These are phyloP conservation scores for Lasioglossum figueresi DNA, from an alignment of 2,888 invertebrate species.

Conservation along the genomic window DNA sequence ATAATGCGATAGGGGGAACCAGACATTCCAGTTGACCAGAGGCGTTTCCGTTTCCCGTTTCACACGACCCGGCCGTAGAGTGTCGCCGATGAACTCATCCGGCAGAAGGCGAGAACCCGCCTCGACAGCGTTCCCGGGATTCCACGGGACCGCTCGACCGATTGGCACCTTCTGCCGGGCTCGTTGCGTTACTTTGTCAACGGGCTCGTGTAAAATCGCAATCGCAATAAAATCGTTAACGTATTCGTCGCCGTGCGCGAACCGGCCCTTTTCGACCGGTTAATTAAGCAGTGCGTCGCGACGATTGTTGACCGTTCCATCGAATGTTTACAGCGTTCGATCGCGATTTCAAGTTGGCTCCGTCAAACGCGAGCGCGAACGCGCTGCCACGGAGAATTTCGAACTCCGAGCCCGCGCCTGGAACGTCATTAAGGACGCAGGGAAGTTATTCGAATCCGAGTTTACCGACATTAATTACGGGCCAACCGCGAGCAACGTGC, in stretches of 20 bases:
- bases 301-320: constrained; percentile 31
- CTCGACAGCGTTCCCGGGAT: constrained; percentile 67
- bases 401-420: not conserved
- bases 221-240: constrained; percentile 58
- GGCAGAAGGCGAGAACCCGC: constrained; percentile 61
- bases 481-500: constrained; percentile 19
- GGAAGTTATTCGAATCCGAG: constrained; percentile 43
- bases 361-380: constrained; percentile 32
- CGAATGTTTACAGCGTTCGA: constrained; percentile 37
- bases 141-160: constrained; percentile 59
- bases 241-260: constrained; percentile 41
- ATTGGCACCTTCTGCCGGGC: constrained; percentile 66
- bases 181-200: constrained; percentile 64
- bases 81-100: constrained; percentile 71
- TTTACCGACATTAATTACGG: constrained; percentile 44
- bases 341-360: constrained; percentile 26
- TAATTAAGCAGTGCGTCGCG: constrained; percentile 57
- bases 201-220: constrained; percentile 46
- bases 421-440: constrained; percentile 41
- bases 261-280: constrained; percentile 13
- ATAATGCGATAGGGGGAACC: constrained; percentile 34
- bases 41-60: constrained; percentile 76
- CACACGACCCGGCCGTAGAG: constrained; percentile 69
- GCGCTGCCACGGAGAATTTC: constrained; percentile 1
- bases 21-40: constrained; percentile 70